Evolutionary conservation across 2,888 invertebrate species (phyloP).

Genomic region (Eilema depressum): DNA sequence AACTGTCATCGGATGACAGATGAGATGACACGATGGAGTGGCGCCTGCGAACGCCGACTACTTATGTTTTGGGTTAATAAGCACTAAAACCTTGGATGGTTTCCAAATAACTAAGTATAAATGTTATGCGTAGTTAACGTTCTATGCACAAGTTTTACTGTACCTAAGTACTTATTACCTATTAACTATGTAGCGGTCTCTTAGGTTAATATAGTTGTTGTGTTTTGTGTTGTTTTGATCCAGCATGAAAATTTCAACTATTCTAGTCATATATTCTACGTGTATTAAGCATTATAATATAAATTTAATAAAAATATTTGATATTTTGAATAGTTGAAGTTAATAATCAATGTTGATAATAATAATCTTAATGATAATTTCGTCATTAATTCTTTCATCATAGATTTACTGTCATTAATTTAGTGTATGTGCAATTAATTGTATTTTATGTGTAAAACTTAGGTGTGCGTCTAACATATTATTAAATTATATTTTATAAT

Average conservation of each 20-base stretch:
- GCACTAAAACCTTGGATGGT: conserved; percentile 54
- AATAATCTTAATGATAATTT: conserved; percentile 74
- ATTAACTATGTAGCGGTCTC: conserved; percentile 61
- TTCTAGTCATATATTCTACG: conserved; percentile 66
- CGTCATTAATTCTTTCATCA: conserved; percentile 70
- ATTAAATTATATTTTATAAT: conserved; percentile 58
- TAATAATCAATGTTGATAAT: conserved; percentile 58
- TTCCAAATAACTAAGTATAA: conserved; percentile 53
- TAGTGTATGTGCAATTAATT: conserved; percentile 83
- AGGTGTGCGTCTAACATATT: conserved; percentile 79
- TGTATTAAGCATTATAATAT: conserved; percentile 55
- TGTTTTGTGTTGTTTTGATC: conserved; percentile 79
- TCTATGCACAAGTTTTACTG: conserved; percentile 80
- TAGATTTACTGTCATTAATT: conserved; percentile 78
- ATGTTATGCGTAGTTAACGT: conserved; percentile 52
- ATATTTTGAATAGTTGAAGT: conserved; percentile 67
- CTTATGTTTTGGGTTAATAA: conserved; percentile 55
- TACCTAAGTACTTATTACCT: conserved; percentile 64
- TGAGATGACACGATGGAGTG: conserved; percentile 49
- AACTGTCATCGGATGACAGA: conserved; percentile 37
- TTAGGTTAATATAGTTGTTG: conserved; percentile 82
- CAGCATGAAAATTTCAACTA: conserved; percentile 71
- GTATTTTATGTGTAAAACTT: conserved; percentile 75
- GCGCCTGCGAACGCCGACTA: conserved; percentile 42
- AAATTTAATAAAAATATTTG: conserved; percentile 56